Evolutionary conservation across 2,797 vertebrate genomes (phyloP).

Genomic region (Simalia tracyae): DNA sequence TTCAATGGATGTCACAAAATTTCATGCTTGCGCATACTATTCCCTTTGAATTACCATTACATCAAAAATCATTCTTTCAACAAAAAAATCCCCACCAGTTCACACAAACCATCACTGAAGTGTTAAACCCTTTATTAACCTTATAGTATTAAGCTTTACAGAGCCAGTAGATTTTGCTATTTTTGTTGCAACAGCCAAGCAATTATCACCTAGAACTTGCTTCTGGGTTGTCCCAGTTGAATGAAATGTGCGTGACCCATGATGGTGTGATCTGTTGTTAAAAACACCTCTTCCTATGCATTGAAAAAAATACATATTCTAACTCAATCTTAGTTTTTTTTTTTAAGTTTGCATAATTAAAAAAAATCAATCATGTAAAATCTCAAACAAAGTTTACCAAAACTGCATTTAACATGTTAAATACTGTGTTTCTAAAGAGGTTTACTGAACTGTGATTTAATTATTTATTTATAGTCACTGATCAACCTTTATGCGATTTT

Average conservation of each 20-base stretch:
- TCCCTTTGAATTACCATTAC: not conserved
- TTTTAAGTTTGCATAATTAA: not conserved
- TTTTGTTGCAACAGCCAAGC: not conserved
- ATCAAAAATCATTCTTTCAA: not conserved
- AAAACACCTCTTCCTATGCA: not conserved
- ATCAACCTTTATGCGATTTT: not conserved
- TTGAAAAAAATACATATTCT: not conserved
- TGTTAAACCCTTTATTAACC: not conserved
- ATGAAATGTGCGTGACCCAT: not conserved
- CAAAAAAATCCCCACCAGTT: not conserved
- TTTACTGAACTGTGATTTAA: not conserved
- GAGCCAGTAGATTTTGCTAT: not conserved
- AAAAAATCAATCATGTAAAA: not conserved
- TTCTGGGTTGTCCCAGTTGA: not conserved
- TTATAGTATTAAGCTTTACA: not conserved
- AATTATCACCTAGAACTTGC: not conserved
- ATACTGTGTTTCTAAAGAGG: not conserved
- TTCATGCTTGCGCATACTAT: not conserved
- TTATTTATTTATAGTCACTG: not conserved
- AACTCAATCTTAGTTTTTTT: not conserved
- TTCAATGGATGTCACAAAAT: not conserved
- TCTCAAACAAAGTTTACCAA: not conserved
- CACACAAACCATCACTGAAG: not conserved
- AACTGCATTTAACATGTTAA: not conserved
- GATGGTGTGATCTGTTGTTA: not conserved